These are phyloP conservation scores for Ligdia adustata DNA, from an alignment of 2,888 invertebrate species.

Conservation along the genomic window DNA sequence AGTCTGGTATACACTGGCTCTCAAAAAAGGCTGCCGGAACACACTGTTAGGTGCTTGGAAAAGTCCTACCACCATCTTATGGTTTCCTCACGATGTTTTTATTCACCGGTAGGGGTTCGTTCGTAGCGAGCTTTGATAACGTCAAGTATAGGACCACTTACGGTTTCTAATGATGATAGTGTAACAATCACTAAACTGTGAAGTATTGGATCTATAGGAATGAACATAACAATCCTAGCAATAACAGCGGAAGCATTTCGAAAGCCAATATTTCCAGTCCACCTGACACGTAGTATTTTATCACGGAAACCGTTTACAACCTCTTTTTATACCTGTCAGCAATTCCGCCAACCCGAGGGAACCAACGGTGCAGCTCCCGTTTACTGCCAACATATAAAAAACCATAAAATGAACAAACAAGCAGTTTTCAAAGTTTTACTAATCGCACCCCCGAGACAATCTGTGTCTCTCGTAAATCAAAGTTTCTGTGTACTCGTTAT, in stretches of 20 bases:
- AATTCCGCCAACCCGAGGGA: conserved; percentile 16
- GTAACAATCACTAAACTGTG: no score
- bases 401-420: conserved; percentile 34
- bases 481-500: conserved; percentile 35
- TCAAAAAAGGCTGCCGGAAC: no score
- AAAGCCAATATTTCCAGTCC: neutral
- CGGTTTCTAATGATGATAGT: no score
- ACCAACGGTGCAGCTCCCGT: conserved; percentile 30
- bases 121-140: no score
- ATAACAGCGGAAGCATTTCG: neutral
- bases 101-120: no score
- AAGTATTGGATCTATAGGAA: neutral
- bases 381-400: conserved; percentile 34
- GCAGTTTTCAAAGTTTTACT: conserved; percentile 45
- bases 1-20: no score
- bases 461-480: conserved; percentile 39
- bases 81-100: no score
- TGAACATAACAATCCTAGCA: neutral
- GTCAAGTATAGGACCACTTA: no score
- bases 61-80: no score
- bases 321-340: conserved; percentile 24
- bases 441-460: conserved; percentile 43
- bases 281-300: conserved; percentile 16
- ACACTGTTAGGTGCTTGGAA: no score
- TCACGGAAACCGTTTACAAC: conserved; percentile 17